phyloP scores from a whole-genome alignment of 2,888 invertebrate species.

The Panzeria rudis region DNA sequence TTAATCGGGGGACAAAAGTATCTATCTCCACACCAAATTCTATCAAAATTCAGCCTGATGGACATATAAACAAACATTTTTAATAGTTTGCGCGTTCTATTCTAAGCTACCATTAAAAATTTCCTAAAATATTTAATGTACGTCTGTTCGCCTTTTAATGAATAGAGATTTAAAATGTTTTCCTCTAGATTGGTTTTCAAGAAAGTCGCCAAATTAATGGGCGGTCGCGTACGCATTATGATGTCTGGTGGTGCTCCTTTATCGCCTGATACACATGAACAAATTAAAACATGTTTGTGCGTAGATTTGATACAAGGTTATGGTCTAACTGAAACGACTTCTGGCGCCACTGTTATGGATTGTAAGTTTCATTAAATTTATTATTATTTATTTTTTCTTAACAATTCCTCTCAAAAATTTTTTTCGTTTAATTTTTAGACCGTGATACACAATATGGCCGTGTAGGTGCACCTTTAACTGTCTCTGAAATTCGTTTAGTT shows the following conservation, averaged over 20 bases:
- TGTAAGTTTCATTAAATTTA: constrained; percentile 84
- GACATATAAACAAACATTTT: no score
- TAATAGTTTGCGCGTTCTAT: no score
- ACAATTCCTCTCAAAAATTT: neutral
- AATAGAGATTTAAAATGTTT: constrained; percentile 4
- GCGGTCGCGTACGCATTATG: constrained; percentile 94
- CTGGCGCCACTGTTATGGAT: constrained; percentile 95
- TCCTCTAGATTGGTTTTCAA: constrained; percentile 81
- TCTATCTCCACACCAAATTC: no score
- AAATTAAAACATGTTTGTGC: constrained; percentile 95
- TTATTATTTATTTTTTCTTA: neutral
- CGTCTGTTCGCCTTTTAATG: no score
- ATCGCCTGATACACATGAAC: constrained; percentile 97
- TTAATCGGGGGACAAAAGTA: no score
- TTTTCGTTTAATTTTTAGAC: constrained; percentile 74
- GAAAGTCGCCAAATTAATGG: constrained; percentile 88
- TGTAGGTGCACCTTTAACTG: constrained; percentile 94
- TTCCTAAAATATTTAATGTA: no score
- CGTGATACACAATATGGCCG: constrained; percentile 87
- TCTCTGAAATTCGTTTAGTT: constrained; percentile 92
- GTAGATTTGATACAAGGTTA: constrained; percentile 96
- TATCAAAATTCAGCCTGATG: no score
- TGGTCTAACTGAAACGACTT: constrained; percentile 98
- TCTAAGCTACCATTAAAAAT: no score
- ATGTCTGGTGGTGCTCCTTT: constrained; percentile 98